Conservation (phyloP, 1,140 invertebrate species). For the Acyrthosiphon pisum region DNA sequence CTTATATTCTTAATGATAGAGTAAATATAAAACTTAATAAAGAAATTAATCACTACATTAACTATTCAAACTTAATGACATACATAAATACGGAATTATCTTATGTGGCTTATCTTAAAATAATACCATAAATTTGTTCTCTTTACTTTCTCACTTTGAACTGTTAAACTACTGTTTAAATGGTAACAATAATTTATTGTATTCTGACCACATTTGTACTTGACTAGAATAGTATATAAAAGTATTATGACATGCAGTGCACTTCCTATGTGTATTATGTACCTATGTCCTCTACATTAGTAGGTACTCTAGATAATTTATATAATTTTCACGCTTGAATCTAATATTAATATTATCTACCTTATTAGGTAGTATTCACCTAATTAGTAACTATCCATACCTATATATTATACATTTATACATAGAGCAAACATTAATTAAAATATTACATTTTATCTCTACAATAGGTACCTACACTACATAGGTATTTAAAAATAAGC, state of each 20-base stretch:
- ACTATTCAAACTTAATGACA: neutral
- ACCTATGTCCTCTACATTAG: neutral
- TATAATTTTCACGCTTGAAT: neutral
- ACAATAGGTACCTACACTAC: neutral
- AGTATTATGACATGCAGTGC: neutral
- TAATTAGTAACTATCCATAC: neutral
- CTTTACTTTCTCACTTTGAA: neutral
- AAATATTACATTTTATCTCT: neutral
- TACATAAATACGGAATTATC: neutral
- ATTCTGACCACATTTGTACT: neutral
- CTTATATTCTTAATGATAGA: neutral
- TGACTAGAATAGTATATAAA: neutral
- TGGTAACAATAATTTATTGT: neutral
- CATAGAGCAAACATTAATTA: neutral
- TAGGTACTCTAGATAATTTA: neutral
- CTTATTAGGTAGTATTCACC: neutral
- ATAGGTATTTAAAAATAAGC: neutral
- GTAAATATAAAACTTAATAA: neutral
- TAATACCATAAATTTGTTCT: neutral
- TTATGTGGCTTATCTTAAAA: neutral
- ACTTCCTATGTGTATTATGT: neutral
- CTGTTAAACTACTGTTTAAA: neutral
- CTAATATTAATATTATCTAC: neutral
- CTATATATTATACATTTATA: neutral
- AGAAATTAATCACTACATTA: neutral